Percentiles rank a stretch among this genome's conserved stretches.
phyloP scores from a whole-genome alignment of 2,797 vertebrate genomes.

The Halcyon smyrnensis region DNA sequence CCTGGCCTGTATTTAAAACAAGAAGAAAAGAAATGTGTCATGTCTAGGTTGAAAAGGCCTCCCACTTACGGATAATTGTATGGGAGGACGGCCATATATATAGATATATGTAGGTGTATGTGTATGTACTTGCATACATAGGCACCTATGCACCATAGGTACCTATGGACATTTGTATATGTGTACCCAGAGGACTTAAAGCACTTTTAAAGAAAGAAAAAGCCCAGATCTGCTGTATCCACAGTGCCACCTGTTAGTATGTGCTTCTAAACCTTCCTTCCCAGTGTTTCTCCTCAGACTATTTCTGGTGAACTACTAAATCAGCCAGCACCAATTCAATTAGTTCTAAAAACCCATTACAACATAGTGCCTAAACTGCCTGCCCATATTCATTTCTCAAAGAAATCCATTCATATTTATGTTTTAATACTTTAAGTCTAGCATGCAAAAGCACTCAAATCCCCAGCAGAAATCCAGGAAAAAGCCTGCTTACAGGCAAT shows the following conservation, averaged over 20 bases:
- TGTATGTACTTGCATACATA: background rate
- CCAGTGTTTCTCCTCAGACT: background rate
- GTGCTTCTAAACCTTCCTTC: background rate
- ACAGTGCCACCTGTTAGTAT: background rate
- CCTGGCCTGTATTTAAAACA: background rate
- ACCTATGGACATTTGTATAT: background rate
- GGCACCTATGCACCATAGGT: background rate
- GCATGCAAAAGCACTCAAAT: constrained; percentile 52
- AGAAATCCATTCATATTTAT: constrained; percentile 65
- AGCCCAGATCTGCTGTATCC: background rate
- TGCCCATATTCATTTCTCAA: constrained; percentile 41
- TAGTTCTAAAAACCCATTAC: constrained; percentile 58
- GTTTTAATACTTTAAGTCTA: constrained; percentile 65
- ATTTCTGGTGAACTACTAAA: background rate
- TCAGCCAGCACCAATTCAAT: constrained; percentile 51
- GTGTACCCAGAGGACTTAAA: background rate
- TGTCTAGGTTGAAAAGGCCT: background rate
- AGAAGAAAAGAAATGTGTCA: background rate
- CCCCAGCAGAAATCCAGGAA: constrained; percentile 40
- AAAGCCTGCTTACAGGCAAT: constrained; percentile 32
- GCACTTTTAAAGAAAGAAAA: background rate
- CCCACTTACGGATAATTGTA: background rate
- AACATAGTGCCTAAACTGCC: constrained; percentile 34
- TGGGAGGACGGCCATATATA: background rate
- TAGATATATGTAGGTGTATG: background rate